Base-by-base conservation (phyloP, 2,888 invertebrate genomes). In the Camponotus fellah region DNA sequence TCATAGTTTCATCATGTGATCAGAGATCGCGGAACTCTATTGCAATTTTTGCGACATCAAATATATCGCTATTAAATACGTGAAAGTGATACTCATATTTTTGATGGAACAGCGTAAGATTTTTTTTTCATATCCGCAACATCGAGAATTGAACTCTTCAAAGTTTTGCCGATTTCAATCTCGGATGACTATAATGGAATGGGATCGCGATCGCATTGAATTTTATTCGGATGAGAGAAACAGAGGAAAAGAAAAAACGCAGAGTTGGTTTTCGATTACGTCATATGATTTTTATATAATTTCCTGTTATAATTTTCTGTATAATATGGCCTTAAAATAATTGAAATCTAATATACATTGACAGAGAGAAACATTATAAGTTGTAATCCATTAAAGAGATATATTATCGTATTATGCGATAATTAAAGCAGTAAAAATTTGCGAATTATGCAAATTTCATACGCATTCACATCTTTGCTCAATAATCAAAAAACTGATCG, bases 271-370 rank as follows among this genome's bases (percentile, higher is more conserved):
- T 46, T 65, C 66, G 46, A 46, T 82, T 40, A 58, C 34, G 53
- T 34, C 17, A 56, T 21, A 34, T 43, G 34, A 65, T 74, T 65
- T 32, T 14, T 46, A 17, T 43, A 46, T 65, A n/a, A 77, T 14
- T 64, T 12, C 26, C 2, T 12, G 3, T 3, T 43, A 40, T 40
- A 40, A 43, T 43, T 65, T 21, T 14, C 37, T 49, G 49, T 49
- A 43, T 77, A 66, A 77, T 77, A 82, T 77, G 58, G 77, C 66
- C 56, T 66, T 65, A 76, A 60, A 76, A 37, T 10, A 82, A 17
- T 56, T 62, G 80, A 64, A 40, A 75, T 75, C 53, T 53, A 62
- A n/a, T 75, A 53, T 46, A 68, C 40, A 68, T 26, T 26, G 26
- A 26, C 26, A 2, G 53, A 26, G 49, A 49, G 4, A 37, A 53